These are phyloP conservation scores for Oreortyx pictus DNA, from an alignment of 2,797 vertebrate genomes.

Conservation along the genomic window DNA sequence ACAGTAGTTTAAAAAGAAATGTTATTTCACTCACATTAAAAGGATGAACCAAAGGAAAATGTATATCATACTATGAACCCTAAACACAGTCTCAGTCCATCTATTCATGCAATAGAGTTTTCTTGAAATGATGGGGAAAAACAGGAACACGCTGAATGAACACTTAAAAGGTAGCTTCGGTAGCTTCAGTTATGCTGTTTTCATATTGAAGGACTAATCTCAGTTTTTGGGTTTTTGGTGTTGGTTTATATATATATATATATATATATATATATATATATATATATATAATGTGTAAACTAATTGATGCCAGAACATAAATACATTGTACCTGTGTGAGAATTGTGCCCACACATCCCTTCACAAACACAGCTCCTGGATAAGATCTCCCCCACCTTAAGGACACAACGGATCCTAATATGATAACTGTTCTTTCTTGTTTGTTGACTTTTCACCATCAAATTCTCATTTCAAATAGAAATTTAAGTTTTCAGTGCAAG, in stretches of 20 bases:
- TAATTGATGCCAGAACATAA: neutral
- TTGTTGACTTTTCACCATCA: neutral
- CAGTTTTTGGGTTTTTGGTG: neutral
- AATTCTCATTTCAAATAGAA: neutral
- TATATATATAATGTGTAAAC: neutral
- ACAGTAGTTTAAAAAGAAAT: slow-evolving; percentile 12
- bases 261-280: neutral
- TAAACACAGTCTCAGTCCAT: neutral
- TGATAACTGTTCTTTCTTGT: neutral
- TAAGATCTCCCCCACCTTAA: neutral
- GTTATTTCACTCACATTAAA: slow-evolving; percentile 17
- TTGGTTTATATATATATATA: neutral
- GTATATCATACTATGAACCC: accelerated
- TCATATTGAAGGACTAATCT: neutral
- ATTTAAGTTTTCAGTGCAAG: neutral
- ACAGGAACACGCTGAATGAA: neutral
- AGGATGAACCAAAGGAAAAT: neutral
- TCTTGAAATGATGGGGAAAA: neutral
- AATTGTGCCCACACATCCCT: neutral
- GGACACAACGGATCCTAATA: neutral
- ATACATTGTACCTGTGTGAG: too few relatives aligned
- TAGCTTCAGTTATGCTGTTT: neutral
- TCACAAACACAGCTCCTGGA: neutral
- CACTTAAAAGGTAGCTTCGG: neutral
- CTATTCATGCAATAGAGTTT: neutral